Evolutionary conservation across 2,113 vertebrate species (phyloP).

Genomic region (Sturnus vulgaris): DNA sequence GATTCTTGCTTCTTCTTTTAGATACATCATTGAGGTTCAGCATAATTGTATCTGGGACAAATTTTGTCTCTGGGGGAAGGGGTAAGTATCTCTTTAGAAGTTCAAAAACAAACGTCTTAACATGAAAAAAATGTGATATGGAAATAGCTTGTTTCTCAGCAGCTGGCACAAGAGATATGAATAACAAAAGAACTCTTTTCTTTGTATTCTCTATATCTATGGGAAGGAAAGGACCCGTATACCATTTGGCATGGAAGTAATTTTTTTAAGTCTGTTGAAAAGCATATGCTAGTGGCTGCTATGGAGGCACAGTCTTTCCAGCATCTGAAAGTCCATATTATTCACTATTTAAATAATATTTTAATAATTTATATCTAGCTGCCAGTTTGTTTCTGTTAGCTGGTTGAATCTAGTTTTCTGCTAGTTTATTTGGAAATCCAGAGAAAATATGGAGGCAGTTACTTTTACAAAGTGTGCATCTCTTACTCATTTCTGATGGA

Average conservation of each 20-base stretch:
- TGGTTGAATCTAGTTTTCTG: neutral
- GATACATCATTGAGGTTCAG: neutral
- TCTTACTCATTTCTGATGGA: neutral
- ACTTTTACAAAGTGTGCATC: neutral
- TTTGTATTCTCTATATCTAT: neutral
- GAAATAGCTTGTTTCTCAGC: neutral
- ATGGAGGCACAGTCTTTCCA: neutral
- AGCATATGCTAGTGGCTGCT: neutral
- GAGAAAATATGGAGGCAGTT: neutral
- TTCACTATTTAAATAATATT: neutral
- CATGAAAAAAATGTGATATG: neutral
- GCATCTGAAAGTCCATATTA: neutral
- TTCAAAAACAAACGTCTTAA: neutral
- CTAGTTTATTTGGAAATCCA: neutral
- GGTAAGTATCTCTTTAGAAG: neutral
- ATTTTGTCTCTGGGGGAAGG: neutral
- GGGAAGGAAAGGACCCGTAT: neutral
- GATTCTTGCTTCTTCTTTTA: conserved; percentile 5
- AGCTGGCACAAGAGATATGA: neutral
- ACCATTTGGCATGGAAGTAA: neutral
- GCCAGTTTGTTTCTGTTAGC: neutral
- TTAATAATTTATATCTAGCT: neutral
- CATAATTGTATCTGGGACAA: neutral
- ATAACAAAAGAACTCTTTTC: neutral
- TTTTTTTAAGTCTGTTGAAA: conserved; percentile 8